These are phyloP conservation scores for Linyphia triangularis DNA, from an alignment of 2,888 invertebrate genomes.

Conservation along the genomic window DNA sequence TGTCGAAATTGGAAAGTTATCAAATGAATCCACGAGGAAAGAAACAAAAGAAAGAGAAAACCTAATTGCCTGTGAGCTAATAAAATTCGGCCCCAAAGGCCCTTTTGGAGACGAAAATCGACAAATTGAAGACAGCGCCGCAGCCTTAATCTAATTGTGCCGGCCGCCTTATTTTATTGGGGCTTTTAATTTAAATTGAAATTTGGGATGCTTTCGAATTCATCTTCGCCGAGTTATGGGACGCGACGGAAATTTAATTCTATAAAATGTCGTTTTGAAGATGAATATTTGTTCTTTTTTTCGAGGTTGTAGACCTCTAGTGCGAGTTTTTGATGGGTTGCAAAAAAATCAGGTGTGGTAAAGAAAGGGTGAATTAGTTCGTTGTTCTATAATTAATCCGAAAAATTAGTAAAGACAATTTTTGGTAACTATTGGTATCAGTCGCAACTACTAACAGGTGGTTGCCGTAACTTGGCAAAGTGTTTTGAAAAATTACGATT, in stretches of 20 bases:
- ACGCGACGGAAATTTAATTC: conserved; percentile 60
- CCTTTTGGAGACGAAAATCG: conserved; percentile 57
- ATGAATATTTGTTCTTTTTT: not conserved
- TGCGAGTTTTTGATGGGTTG: not conserved
- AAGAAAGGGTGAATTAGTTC: too few relatives aligned
- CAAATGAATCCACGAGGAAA: conserved; percentile 62
- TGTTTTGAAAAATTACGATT: too few relatives aligned
- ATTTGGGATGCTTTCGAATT: conserved; percentile 51
- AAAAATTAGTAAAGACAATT: too few relatives aligned
- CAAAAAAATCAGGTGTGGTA: too few relatives aligned
- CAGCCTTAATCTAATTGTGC: conserved; percentile 69
- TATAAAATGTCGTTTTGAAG: conserved; percentile 47
- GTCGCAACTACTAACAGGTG: too few relatives aligned
- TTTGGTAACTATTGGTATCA: too few relatives aligned
- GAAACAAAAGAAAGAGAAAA: conserved; percentile 67
- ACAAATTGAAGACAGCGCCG: conserved; percentile 71
- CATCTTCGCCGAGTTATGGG: conserved; percentile 33
- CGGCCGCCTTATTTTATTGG: conserved; percentile 68
- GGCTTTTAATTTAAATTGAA: conserved; percentile 72
- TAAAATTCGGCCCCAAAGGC: conserved; percentile 69
- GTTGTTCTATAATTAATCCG: too few relatives aligned
- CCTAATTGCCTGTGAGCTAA: conserved; percentile 75
- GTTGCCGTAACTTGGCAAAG: too few relatives aligned
- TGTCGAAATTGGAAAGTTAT: conserved; percentile 71
- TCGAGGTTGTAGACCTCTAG: not conserved